Evolutionary conservation across 2,113 vertebrate species (phyloP), one percentile per base, ranked within the genome.

Genomic region (Gadus chalcogrammus): DNA sequence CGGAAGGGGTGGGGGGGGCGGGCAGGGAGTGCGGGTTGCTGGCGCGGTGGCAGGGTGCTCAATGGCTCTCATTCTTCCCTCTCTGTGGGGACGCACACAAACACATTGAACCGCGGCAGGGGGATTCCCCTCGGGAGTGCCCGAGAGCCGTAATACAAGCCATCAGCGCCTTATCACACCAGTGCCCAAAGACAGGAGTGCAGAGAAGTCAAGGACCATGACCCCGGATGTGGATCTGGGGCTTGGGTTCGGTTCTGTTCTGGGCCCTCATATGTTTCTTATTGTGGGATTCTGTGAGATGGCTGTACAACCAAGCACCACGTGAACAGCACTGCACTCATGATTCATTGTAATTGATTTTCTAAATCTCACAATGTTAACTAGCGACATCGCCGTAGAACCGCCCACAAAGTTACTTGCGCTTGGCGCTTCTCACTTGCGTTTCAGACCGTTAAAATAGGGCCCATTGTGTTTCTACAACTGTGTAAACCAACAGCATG

Each of bases 51-150:
- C 80, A 82, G 66, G 61, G 67, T 24, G 74, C 84, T 91, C 88
- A 91, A 91, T 91, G 77, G 87, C 73, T 72, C 42, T 86, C 79
- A 85, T 91, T 91, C 87, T 91, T 90, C 79, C 77, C 65, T 74
- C 82, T 83, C 73, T 81, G 82, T 73, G 74, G 74, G 18, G 35
- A 78, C 72, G 66, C 74, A 79, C 77, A 73, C 73, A 63, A 65
- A 70, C 42, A 72, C 71, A 61, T 48, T 71, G 58, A 75, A 38
- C 18, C 52, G 62, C 77, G 71, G 60, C 38, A 78, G 82, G 88
- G 84, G 89, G 86, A 88, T 87, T 87, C 89, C 88, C 87, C 87
- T 17, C 48, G 81, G 82, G 84, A 88, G 76, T 70, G 71, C 84
- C 87, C 85, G 75, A 80, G 73, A 77, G 77, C 68, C 80, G 88